These are phyloP conservation scores for Ammospiza nelsoni DNA, from an alignment of 2,113 vertebrate species.

Conservation along the genomic window DNA sequence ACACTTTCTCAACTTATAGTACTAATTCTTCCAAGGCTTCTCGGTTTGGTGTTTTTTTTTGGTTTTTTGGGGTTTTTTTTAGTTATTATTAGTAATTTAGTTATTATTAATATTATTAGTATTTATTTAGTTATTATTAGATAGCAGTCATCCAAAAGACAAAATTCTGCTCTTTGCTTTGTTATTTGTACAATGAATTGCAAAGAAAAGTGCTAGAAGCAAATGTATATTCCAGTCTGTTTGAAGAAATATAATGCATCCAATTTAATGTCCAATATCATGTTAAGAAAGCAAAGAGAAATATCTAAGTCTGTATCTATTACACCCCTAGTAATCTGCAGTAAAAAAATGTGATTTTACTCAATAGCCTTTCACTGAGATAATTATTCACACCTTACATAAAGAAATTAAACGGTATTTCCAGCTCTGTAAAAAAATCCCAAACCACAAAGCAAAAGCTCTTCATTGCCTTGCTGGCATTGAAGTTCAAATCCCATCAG, in stretches of 20 bases:
- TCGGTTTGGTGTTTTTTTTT: neutral
- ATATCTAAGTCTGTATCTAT: neutral
- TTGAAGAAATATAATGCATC: neutral
- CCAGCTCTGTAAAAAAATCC: neutral
- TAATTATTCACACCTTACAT: neutral
- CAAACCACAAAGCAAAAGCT: neutral
- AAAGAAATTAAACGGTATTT: neutral
- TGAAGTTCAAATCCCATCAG: neutral
- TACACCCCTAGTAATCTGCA: neutral
- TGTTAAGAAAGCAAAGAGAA: neutral
- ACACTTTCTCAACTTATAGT: neutral
- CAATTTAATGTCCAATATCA: neutral
- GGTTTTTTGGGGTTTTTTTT: too few relatives aligned
- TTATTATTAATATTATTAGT: neutral
- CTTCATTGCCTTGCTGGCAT: neutral
- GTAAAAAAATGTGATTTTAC: neutral
- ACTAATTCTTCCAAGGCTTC: neutral
- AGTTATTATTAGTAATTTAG: neutral
- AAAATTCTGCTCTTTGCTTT: neutral
- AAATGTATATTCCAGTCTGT: neutral
- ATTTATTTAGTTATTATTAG: neutral
- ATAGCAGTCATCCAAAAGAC: neutral
- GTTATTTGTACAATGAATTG: neutral
- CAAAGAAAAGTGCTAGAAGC: neutral
- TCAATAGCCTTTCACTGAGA: neutral